These are phyloP conservation scores for Ceramica pisi DNA, from an alignment of 2,888 invertebrate genomes.

Conservation along the genomic window DNA sequence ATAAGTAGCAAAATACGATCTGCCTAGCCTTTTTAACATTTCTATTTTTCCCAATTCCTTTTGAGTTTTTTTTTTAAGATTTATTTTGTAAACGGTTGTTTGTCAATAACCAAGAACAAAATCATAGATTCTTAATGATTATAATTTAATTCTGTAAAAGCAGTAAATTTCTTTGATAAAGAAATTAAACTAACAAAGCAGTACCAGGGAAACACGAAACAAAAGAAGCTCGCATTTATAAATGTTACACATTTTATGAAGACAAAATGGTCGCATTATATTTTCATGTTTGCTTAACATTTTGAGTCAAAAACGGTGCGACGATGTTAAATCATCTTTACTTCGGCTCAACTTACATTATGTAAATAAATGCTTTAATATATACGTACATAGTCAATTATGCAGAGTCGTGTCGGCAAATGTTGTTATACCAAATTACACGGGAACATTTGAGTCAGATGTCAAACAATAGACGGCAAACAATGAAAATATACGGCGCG, in stretches of 20 bases:
- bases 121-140: background rate
- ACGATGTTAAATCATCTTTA: slow-evolving; percentile 45
- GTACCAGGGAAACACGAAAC: slow-evolving; percentile 18
- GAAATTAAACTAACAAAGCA: slow-evolving; percentile 18
- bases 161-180: background rate
- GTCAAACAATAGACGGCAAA: slow-evolving; percentile 78
- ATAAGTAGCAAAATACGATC: too few species aligned
- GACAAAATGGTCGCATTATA: slow-evolving; percentile 32
- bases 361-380: slow-evolving; percentile 67
- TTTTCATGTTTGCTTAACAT: slow-evolving; percentile 38
- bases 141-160: slow-evolving; percentile 1
- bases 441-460: slow-evolving; percentile 75
- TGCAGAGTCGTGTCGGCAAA: slow-evolving; percentile 75
- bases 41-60: background rate
- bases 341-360: slow-evolving; percentile 54
- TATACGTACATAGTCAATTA: slow-evolving; percentile 74
- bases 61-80: too few species aligned
- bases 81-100: background rate
- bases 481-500: slow-evolving; percentile 65
- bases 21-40: too few species aligned
- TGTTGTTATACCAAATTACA: slow-evolving; percentile 82
- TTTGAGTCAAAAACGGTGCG: slow-evolving; percentile 15
- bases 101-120: background rate
- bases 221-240: slow-evolving; percentile 19
- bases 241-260: slow-evolving; percentile 35